Conservation (phyloP, 2,113 vertebrate species). For the Brachypteracias leptosomus region DNA sequence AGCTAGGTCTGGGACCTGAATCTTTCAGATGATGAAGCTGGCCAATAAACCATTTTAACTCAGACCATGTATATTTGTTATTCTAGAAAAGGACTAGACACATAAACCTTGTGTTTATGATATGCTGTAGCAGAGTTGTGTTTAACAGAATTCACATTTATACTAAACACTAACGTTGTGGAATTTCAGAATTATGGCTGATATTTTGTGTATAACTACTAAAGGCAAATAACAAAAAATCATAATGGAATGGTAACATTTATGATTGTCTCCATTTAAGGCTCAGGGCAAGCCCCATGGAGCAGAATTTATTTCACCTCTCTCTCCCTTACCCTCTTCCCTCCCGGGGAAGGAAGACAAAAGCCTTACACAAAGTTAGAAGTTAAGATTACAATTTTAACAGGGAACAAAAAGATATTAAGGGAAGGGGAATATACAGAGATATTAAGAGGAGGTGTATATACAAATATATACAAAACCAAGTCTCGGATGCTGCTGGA, state of each 20-base stretch:
- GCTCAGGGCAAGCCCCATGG: too few species aligned
- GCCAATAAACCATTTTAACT: neutral
- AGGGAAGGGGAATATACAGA: too few species aligned
- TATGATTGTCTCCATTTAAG: too few species aligned
- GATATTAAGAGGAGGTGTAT: too few species aligned
- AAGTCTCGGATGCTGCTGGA: too few species aligned
- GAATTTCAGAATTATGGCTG: neutral
- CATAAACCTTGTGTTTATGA: neutral
- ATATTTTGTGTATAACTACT: neutral
- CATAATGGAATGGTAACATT: neutral
- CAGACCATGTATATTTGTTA: neutral
- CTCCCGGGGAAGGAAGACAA: too few species aligned
- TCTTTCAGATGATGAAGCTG: neutral
- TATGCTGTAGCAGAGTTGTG: neutral
- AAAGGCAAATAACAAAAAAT: neutral
- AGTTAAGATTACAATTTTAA: too few species aligned
- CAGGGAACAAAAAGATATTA: too few species aligned
- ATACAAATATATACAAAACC: too few species aligned
- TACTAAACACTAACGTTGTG: neutral
- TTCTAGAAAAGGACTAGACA: neutral
- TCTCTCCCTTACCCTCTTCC: too few species aligned
- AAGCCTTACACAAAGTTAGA: too few species aligned
- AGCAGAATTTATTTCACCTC: too few species aligned
- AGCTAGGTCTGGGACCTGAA: neutral
- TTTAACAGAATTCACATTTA: neutral